phyloP scores from a whole-genome alignment of 2,113 vertebrate species.

The Lepisosteus osseus region DNA sequence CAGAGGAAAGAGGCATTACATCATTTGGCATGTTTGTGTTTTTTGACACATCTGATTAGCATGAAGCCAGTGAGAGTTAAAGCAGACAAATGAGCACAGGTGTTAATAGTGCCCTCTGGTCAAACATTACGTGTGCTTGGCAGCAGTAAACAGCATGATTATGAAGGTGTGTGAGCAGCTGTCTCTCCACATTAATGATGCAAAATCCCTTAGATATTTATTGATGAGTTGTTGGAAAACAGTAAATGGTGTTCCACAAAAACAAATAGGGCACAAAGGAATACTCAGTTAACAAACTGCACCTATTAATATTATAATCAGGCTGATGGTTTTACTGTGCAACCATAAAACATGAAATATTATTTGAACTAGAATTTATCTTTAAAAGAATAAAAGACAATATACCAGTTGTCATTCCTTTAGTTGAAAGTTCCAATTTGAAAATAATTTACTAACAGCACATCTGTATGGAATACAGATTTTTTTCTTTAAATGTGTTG shows the following conservation, averaged over 20 bases:
- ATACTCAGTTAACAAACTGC: background rate
- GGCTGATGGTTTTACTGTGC: background rate
- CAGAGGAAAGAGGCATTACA: background rate
- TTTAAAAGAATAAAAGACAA: too few species aligned
- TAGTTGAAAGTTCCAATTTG: too few species aligned
- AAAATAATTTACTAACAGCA: too few species aligned
- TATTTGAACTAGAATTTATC: too few species aligned
- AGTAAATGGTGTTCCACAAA: background rate
- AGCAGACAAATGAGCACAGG: background rate
- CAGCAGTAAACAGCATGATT: background rate
- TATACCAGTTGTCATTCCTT: too few species aligned
- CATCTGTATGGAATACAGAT: too few species aligned
- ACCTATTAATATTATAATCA: background rate
- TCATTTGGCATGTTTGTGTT: slow-evolving; percentile 1
- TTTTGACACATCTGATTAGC: background rate
- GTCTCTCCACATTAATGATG: background rate
- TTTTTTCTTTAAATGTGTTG: too few species aligned
- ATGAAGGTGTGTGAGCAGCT: background rate
- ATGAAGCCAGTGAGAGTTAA: slow-evolving; percentile 2
- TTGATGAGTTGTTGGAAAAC: background rate
- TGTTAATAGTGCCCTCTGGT: background rate
- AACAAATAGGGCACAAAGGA: background rate
- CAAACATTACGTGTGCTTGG: background rate
- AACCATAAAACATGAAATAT: too few species aligned
- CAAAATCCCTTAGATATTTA: background rate